Percentiles rank a stretch among this genome's conserved stretches.
phyloP scores from a whole-genome alignment of 2,888 invertebrate species.

The Arge pagana region DNA sequence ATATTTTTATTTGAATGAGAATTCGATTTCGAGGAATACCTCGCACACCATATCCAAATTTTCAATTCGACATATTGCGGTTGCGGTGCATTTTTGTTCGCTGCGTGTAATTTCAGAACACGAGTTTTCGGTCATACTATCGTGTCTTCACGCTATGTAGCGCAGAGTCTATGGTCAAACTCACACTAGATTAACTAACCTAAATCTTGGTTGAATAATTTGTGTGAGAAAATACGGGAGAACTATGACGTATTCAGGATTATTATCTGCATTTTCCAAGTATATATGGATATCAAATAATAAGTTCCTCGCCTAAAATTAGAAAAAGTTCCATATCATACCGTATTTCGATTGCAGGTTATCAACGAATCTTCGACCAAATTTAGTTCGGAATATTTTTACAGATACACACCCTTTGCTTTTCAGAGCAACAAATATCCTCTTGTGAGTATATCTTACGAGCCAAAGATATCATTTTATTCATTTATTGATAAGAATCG shows the following conservation, averaged over 20 bases:
- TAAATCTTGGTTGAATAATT: too few relatives aligned
- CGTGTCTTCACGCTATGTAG: too few relatives aligned
- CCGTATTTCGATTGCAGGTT: constrained; percentile 34
- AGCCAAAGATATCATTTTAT: neutral
- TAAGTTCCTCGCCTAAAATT: neutral
- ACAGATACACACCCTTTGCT: constrained; percentile 44
- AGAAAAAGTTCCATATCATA: constrained; percentile 12
- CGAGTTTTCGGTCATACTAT: too few relatives aligned
- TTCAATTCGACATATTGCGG: too few relatives aligned
- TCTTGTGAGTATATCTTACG: constrained; percentile 51
- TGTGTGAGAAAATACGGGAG: too few relatives aligned
- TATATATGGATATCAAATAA: constrained; percentile 24
- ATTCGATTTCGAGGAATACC: too few relatives aligned
- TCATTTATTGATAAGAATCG: constrained; percentile 1
- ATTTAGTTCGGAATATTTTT: constrained; percentile 44
- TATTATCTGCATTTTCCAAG: constrained; percentile 43
- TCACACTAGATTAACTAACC: too few relatives aligned
- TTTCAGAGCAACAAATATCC: constrained; percentile 51
- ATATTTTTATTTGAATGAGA: too few relatives aligned
- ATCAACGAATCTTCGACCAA: constrained; percentile 29
- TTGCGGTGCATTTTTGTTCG: too few relatives aligned
- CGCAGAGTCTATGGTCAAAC: too few relatives aligned
- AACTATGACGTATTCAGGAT: constrained; percentile 18
- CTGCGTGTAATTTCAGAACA: too few relatives aligned
- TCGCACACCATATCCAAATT: too few relatives aligned